A percentile compares a stretch with the other conserved stretches of the same genome.
Conservation (phyloP, 2,113 vertebrate genomes). For the Ascaphus truei region DNA sequence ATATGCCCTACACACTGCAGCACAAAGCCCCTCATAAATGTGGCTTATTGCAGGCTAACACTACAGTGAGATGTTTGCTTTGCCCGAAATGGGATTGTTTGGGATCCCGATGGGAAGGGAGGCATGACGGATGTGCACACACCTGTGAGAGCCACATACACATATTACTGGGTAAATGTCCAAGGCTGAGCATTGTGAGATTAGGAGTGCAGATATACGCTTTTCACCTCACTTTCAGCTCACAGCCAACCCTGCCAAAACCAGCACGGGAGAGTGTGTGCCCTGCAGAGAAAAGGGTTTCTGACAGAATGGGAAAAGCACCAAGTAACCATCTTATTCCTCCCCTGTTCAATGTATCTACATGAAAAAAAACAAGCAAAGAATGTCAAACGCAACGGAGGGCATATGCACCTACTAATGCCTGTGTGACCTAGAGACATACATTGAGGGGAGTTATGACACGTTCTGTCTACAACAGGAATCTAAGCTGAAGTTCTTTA, state of each 20-base stretch:
- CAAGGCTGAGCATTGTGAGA: not conserved
- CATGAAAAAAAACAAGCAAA: no score
- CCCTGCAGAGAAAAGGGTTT: no score
- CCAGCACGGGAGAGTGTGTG: not conserved
- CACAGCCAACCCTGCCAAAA: not conserved
- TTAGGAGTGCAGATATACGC: not conserved
- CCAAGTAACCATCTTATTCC: no score
- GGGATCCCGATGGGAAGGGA: not conserved
- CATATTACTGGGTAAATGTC: not conserved
- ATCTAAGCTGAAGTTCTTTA: no score
- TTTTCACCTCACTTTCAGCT: not conserved
- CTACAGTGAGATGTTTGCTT: conserved; percentile 15
- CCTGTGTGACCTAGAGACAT: no score
- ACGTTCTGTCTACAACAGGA: no score
- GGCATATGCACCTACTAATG: no score
- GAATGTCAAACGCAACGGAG: no score
- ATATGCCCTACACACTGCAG: conserved; percentile 2
- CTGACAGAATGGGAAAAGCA: no score
- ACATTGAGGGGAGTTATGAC: no score
- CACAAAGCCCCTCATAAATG: conserved; percentile 34
- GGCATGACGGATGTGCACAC: conserved; percentile 1
- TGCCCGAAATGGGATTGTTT: not conserved
- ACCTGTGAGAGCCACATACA: conserved; percentile 16
- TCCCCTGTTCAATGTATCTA: no score
- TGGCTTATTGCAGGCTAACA: conserved; percentile 23